Evolutionary conservation across 2,797 vertebrate species (phyloP), one percentile per base, ranked within the genome.

Genomic region (Chanos chanos): DNA sequence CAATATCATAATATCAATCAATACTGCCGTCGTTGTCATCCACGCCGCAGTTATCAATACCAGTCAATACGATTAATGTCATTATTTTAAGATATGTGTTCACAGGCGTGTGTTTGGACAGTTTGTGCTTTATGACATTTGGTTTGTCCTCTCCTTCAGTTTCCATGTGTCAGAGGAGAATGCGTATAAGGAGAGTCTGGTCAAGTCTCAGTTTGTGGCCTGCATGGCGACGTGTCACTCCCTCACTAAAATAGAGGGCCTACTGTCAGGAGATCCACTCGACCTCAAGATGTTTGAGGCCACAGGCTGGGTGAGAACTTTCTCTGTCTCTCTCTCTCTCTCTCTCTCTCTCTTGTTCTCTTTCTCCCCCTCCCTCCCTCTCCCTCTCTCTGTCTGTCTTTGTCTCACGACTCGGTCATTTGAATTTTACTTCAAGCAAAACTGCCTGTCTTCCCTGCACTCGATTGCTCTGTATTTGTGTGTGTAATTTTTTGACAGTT

Each of bases 271-370:
- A 68, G 96, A 99, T 75, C 97, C 97, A 0, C 91, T 99, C 40
- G 96, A 99, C 83, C 87, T 99, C 71, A 99, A 98, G 88, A 98
- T 99, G 95, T 98, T 99, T 77, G 94, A 96, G 83, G 95, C 96
- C 77, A 97, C 93, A 50, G 93, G 95, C 85, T 99, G 97, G 97
- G 97, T 99, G 82, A 92, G 93, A 85, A 43, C 39, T 53, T 10
- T 52, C 16, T 21, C 8, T 7, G 28, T 21, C 24, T 5, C 13
- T 12, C 50, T 9, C 5, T 13, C n/a, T 4, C 4, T 10, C 12
- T 27, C 2, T 36, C 27, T 5, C 19, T 30, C 9, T 13, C 10
- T n/a, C n/a, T n/a, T n/a, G n/a, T 10, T 52, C 16, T 21, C 8
- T 7, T 28, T 21, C 24, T 5, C 13, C 12, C 50, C 9, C 5